Base-by-base conservation (phyloP, 35 echinoderm and acorn worm genomes). In the Diadema setosum region DNA sequence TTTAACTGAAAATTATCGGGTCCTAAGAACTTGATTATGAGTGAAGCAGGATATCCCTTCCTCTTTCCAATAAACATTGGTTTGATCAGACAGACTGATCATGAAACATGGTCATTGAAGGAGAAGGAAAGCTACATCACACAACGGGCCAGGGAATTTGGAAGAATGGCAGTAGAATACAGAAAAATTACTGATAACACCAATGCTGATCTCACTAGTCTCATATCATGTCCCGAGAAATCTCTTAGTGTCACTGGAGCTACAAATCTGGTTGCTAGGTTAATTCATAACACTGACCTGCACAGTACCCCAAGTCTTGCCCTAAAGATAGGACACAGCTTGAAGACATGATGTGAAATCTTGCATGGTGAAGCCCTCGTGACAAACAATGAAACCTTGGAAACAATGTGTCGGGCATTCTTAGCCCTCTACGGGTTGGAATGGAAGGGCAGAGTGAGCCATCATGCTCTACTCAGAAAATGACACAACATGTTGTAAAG, bases 251-350 rank as follows among this genome's bases (percentile, higher is more conserved):
- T 85, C 17, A 50, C 75, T 30, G 25, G 9, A 84, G 81, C 88
- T 48, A 85, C 82, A 32, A 91, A 39, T 52, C 14, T 12, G 46
- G 40, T 37, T 8, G 33, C 81, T 1, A 63, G 88, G 30, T 91
- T 84, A 45, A 29, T 48, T 46, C 16, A 84, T n/a, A 43, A 70
- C 20, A 70, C 81, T 3, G 2, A 70, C n/a, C 48, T 74, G 33
- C 84, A 91, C 63, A 50, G 8, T 26, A 74, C 45, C 1, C 81
- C 88, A 52, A 84, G 81, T 42, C 42, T 91, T 2, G 88, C 81
- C 14, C 25, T 70, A 61, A 91, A 91, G 42, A 63, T 83, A 40
- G 88, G 88, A 3, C 82, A 91, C 61, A 52, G 26, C 23, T 4
- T 85, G 18, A 91, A 85, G 31, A 35, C 5, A 84, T 23, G 26